phyloP scores from a whole-genome alignment of 2,113 vertebrate species.

The Xiphorhynchus elegans region DNA sequence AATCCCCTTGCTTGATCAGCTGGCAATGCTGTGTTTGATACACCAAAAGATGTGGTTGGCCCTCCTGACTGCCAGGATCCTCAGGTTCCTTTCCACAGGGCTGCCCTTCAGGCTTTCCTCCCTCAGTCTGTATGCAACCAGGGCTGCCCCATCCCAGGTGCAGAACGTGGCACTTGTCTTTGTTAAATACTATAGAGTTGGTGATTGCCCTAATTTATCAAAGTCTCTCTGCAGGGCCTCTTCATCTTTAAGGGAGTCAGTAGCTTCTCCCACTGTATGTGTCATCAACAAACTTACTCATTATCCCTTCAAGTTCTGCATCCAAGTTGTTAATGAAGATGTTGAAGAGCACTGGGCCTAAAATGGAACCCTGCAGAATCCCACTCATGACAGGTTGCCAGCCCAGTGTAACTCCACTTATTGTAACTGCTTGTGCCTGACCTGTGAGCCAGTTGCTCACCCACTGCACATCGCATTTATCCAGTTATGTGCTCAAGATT shows the following conservation, averaged over 20 bases:
- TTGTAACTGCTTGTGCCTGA: rapidly evolving
- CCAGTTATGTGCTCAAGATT: rapidly evolving
- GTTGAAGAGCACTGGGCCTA: not conserved
- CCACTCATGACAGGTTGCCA: not conserved
- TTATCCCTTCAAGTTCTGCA: not conserved
- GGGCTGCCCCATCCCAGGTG: rapidly evolving
- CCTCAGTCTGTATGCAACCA: too few relatives aligned
- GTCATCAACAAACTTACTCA: not conserved
- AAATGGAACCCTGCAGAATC: not conserved
- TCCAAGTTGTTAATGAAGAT: not conserved
- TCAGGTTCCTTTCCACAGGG: not conserved
- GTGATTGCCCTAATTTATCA: not conserved
- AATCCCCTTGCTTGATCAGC: not conserved
- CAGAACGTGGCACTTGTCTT: not conserved
- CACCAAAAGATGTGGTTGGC: not conserved
- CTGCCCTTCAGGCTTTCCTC: not conserved
- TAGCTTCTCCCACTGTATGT: not conserved
- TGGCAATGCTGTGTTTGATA: not conserved
- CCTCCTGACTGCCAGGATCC: not conserved
- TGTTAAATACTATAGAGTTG: not conserved
- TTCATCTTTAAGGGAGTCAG: not conserved
- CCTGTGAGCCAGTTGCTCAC: not conserved
- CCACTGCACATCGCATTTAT: not conserved
- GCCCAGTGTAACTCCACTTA: not conserved
- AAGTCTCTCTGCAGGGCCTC: not conserved